A percentile compares a stretch with the other conserved stretches of the same genome.
phyloP scores from a whole-genome alignment of 1,140 invertebrate species.

The Sinella curviseta region DNA sequence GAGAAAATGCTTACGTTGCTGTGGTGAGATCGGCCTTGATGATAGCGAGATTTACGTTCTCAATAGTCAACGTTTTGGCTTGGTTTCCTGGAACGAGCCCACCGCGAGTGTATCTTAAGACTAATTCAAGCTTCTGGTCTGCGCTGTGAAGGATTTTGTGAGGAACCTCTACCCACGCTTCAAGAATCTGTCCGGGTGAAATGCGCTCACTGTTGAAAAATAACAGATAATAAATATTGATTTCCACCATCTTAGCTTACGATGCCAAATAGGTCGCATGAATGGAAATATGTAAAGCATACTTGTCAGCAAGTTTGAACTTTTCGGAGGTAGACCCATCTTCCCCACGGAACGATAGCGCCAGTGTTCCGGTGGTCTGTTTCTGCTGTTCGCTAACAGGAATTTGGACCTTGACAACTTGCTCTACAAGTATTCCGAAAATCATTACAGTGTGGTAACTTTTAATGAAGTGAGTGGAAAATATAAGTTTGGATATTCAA shows the following conservation, averaged over 20 bases:
- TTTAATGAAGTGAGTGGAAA: background rate
- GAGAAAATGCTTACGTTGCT: slow-evolving; percentile 35
- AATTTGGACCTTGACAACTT: slow-evolving; percentile 16
- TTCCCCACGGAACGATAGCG: slow-evolving; percentile 9
- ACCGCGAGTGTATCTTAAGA: slow-evolving; percentile 33
- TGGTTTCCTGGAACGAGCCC: slow-evolving; percentile 33
- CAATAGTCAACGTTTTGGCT: too few species aligned
- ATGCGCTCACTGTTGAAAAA: slow-evolving; percentile 33
- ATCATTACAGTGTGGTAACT: background rate
- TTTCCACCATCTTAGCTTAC: background rate
- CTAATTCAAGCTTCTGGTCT: slow-evolving; percentile 16
- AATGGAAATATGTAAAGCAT: too few species aligned
- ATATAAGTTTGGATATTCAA: too few species aligned
- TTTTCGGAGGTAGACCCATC: slow-evolving; percentile 24
- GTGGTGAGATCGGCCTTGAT: slow-evolving; percentile 22
- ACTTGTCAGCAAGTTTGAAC: slow-evolving; percentile 26
- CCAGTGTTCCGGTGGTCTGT: slow-evolving; percentile 23
- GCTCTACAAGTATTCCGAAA: background rate
- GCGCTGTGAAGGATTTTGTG: background rate
- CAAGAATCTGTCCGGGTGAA: slow-evolving; percentile 20
- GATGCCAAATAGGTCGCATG: background rate
- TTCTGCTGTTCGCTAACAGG: slow-evolving; percentile 30
- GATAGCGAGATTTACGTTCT: slow-evolving; percentile 27
- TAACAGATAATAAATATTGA: background rate
- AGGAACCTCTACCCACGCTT: slow-evolving; percentile 37